Base-by-base conservation (phyloP, 2,888 invertebrate genomes). In the Phengaris arion region DNA sequence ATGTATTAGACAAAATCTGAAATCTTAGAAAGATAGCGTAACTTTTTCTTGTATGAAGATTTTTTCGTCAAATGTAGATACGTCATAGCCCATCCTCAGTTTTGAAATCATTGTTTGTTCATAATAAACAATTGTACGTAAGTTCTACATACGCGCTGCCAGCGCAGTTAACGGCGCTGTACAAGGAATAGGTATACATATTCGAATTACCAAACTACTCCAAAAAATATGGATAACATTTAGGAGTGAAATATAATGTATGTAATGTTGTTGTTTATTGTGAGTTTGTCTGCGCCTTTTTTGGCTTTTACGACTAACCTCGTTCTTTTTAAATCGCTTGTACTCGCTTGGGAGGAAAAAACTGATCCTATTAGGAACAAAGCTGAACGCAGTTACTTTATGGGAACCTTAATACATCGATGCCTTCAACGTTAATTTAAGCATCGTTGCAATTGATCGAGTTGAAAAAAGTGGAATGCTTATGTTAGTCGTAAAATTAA, bases 231-330 rank as follows among this genome's bases (percentile, higher is more conserved):
- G 12, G 64, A 45, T 35, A 12, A 12, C 35, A 64, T 64, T 64
- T 64, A 35, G 35, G 5, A 1, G 64, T 35, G 10, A 9, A 64
- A 64, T 10, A 5, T 64, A 35, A 64, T 64, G 35, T 13, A 15
- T 64, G 13, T 64, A 59, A 45, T 64, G 64, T 64, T 64, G 64
- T 64, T 45, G 64, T 64, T 64, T 64, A 64, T 64, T 45, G 64
- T 64, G 64, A 64, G 64, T 64, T 64, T 64, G 35, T 64, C 12
- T 35, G 64, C 10, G 35, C 64, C 64, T 64, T 64, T 64, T 64
- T 64, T 64, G 64, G 35, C 64, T 35, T 64, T 64, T 64, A 64
- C 64, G 64, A 64, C 64, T 64, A 64, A 64, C 64, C 64, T 64
- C 64, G 64, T 64, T 64, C 64, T 45, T 64, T 45, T 45, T 64